Conservation (phyloP, 2,888 invertebrate species). For the Saturnia pavonia region DNA sequence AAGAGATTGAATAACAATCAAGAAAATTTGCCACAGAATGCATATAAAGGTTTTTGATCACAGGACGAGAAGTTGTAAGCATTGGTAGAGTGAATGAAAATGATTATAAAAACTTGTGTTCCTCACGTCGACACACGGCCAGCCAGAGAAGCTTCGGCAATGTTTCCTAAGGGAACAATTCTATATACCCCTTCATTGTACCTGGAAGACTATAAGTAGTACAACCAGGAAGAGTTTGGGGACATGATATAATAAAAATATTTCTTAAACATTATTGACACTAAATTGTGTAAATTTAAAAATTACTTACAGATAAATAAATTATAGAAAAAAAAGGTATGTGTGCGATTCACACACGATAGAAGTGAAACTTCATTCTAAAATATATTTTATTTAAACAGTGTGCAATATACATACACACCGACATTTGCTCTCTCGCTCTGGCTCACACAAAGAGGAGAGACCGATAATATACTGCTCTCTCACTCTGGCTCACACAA, state of each 20-base stretch:
- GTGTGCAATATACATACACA: too few species aligned
- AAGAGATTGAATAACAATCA: too few species aligned
- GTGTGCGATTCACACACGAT: too few species aligned
- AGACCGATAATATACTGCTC: too few species aligned
- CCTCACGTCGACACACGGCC: conserved; percentile 28
- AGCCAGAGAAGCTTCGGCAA: conserved; percentile 32
- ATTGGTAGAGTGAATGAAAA: not conserved
- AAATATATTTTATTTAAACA: too few species aligned
- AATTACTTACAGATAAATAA: not conserved
- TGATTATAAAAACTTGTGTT: conserved; percentile 18
- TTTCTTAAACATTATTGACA: not conserved
- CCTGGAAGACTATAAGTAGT: conserved; percentile 47
- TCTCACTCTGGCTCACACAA: too few species aligned
- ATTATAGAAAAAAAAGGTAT: too few species aligned
- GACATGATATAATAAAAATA: conserved; percentile 25
- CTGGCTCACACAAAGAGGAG: too few species aligned
- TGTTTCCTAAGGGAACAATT: conserved; percentile 70
- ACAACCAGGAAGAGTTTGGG: conserved; percentile 68
- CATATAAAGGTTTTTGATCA: too few species aligned
- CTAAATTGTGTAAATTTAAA: not conserved
- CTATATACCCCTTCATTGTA: conserved; percentile 58
- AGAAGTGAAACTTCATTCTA: too few species aligned
- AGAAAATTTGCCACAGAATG: too few species aligned
- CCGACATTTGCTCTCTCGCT: too few species aligned
- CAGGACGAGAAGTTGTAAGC: not conserved